Conservation (phyloP, 1,140 invertebrate species). For the Lordiphosa mommai region DNA sequence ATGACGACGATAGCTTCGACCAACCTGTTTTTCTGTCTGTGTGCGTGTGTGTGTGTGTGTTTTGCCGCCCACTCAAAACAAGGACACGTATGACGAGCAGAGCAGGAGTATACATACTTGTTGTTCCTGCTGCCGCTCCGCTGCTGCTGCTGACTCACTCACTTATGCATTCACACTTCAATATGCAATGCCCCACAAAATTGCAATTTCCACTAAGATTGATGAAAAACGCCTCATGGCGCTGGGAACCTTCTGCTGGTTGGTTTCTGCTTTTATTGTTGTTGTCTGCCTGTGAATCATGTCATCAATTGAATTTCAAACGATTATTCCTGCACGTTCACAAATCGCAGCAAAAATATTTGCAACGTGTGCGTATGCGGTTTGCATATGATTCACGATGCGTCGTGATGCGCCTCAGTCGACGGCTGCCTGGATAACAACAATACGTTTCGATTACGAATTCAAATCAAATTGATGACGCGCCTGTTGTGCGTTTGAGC, state of each 20-base stretch:
- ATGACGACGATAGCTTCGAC: no score
- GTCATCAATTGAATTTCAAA: slow-evolving; percentile 77
- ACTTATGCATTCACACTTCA: slow-evolving; percentile 68
- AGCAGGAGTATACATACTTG: no score
- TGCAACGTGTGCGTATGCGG: slow-evolving; percentile 34
- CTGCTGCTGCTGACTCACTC: slow-evolving; percentile 29
- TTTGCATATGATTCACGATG: slow-evolving; percentile 2
- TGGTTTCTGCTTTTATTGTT: slow-evolving; percentile 16
- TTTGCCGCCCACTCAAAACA: no score
- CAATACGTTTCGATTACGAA: slow-evolving; percentile 75
- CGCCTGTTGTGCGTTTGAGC: slow-evolving; percentile 43
- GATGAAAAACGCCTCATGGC: slow-evolving; percentile 63
- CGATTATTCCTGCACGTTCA: slow-evolving; percentile 72
- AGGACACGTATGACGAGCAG: no score
- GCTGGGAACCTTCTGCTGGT: slow-evolving; percentile 36
- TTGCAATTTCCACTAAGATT: slow-evolving; percentile 78
- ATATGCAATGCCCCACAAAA: slow-evolving; percentile 69
- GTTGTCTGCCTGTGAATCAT: slow-evolving; percentile 59
- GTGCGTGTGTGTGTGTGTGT: no score
- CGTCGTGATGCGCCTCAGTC: slow-evolving; percentile 4
- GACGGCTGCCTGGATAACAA: slow-evolving; percentile 5
- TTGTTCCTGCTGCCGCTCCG: not conserved
- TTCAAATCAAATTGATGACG: slow-evolving; percentile 69
- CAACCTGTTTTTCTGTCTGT: no score
- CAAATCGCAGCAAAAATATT: slow-evolving; percentile 66